Conservation (phyloP, 2,888 invertebrate species). For the Agonum fuliginosum region DNA sequence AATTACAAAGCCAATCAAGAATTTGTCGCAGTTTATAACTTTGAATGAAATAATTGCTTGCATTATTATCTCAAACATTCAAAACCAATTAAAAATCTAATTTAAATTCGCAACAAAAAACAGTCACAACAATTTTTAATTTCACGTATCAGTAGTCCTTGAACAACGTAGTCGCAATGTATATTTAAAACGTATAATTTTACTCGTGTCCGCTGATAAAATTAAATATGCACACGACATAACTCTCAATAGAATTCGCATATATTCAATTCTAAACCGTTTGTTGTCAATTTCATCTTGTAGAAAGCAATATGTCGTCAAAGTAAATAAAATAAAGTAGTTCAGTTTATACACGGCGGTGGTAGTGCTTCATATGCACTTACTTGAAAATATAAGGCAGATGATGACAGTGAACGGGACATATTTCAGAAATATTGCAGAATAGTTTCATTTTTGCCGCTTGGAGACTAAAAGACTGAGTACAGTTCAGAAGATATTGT, state of each 20-base stretch:
- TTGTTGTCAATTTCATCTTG: constrained; percentile 41
- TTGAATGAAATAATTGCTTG: too few species aligned
- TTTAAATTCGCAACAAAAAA: not conserved
- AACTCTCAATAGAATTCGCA: constrained; percentile 7
- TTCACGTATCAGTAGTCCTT: not conserved
- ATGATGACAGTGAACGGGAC: constrained; percentile 39
- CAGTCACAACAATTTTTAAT: not conserved
- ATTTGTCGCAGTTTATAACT: too few species aligned
- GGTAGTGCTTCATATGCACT: constrained; percentile 34
- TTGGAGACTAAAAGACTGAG: too few species aligned
- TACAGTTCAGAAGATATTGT: too few species aligned
- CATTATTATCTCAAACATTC: too few species aligned
- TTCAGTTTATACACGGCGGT: not conserved
- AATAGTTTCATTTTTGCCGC: constrained; percentile 33
- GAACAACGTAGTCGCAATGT: constrained; percentile 20
- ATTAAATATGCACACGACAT: not conserved
- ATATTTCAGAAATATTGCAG: constrained; percentile 40
- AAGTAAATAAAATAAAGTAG: constrained; percentile 37
- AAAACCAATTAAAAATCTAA: not conserved
- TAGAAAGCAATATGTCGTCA: constrained; percentile 50
- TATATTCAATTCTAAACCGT: constrained; percentile 22
- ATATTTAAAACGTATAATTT: constrained; percentile 10
- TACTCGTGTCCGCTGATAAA: constrained; percentile 12
- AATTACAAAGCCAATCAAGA: too few species aligned
- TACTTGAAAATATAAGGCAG: constrained; percentile 32